Conservation (phyloP, 2,888 invertebrate genomes). For the Morpho helenor region DNA sequence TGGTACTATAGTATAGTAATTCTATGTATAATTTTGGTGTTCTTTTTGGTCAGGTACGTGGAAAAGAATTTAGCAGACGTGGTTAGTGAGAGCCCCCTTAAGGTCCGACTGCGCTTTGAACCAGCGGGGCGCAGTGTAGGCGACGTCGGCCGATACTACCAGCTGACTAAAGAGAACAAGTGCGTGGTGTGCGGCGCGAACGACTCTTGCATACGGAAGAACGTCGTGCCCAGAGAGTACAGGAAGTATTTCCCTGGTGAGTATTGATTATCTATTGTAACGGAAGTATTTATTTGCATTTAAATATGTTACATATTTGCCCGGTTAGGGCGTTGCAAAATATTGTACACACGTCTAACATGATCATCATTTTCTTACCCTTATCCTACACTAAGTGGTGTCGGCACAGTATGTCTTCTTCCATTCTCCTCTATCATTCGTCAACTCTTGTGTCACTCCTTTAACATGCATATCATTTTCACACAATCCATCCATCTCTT, state of each 20-base stretch:
- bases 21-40: background rate
- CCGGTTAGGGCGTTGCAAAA: too few species aligned
- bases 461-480: too few species aligned
- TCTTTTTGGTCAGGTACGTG: conserved; percentile 63
- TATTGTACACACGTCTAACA: too few species aligned
- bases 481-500: too few species aligned
- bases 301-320: too few species aligned
- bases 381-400: too few species aligned
- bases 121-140: conserved; percentile 86
- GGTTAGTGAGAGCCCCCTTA: conserved; percentile 73
- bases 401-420: too few species aligned
- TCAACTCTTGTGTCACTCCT: too few species aligned
- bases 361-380: too few species aligned
- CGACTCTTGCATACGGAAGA: conserved; percentile 86
- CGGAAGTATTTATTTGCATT: too few species aligned
- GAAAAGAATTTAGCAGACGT: conserved; percentile 67
- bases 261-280: conserved; percentile 10
- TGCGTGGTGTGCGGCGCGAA: conserved; percentile 88
- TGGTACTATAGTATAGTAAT: too few species aligned
- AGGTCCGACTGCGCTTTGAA: conserved; percentile 86
- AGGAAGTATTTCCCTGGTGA: conserved; percentile 86
- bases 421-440: too few species aligned
- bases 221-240: conserved; percentile 91
- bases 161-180: conserved; percentile 83
- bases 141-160: conserved; percentile 85